These are phyloP conservation scores for Platerodrilus igneus DNA, from an alignment of 2,888 invertebrate genomes.

Conservation along the genomic window DNA sequence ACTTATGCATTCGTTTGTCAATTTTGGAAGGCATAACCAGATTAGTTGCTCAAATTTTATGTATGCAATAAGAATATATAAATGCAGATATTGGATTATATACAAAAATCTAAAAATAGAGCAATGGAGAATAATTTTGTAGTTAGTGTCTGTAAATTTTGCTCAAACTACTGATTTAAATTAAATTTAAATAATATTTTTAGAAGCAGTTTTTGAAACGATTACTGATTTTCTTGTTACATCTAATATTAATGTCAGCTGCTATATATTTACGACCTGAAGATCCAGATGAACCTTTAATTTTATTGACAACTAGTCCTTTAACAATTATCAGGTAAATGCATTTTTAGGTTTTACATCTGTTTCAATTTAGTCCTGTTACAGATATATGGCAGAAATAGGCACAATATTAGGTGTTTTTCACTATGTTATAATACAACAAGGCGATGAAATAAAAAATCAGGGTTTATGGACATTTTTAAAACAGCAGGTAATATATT, in stretches of 20 bases:
- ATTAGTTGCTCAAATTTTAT: too few species aligned
- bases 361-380: too few species aligned
- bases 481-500: conserved; percentile 74
- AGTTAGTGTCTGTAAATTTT: too few species aligned
- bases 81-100: too few species aligned
- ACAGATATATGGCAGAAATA: conserved; percentile 75
- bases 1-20: too few species aligned
- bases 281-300: conserved; percentile 54
- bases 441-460: conserved; percentile 91
- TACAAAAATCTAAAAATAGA: too few species aligned
- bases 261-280: conserved; percentile 89
- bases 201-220: conserved; percentile 92
- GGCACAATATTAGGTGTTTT: conserved; percentile 82
- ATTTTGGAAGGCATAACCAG: too few species aligned
- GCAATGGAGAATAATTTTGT: too few species aligned
- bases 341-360: not conserved
- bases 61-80: too few species aligned
- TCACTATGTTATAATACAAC: conserved; percentile 84
- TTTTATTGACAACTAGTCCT: conserved; percentile 53
- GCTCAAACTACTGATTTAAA: too few species aligned
- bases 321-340: conserved; percentile 47
- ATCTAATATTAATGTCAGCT: conserved; percentile 80
- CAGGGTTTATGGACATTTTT: conserved; percentile 87
- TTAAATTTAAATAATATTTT: too few species aligned
- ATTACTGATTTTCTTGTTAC: conserved; percentile 79